A percentile compares a stretch with the other conserved stretches of the same genome.
These are phyloP conservation scores for Eubasilissa splendida DNA, from an alignment of 2,888 invertebrate genomes.

Conservation along the genomic window DNA sequence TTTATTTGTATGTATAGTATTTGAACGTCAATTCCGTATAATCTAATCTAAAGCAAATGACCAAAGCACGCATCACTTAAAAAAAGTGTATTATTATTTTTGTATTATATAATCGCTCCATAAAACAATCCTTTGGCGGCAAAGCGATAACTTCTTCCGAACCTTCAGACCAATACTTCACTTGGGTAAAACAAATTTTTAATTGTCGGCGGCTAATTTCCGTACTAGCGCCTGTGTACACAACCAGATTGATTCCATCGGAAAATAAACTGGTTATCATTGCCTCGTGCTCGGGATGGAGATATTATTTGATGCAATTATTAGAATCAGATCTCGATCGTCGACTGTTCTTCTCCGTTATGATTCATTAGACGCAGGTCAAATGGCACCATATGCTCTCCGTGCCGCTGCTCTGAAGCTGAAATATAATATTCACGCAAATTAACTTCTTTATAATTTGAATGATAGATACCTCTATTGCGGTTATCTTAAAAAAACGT, in stretches of 20 bases:
- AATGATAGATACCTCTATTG: slow-evolving; percentile 24
- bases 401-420: slow-evolving; percentile 15
- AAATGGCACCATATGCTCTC: slow-evolving; percentile 40
- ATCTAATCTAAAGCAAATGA: background rate
- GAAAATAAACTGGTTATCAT: background rate
- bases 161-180: background rate
- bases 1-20: background rate
- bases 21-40: background rate
- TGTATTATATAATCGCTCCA: too few species aligned
- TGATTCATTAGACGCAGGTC: slow-evolving; percentile 8
- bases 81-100: too few species aligned
- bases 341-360: slow-evolving; percentile 23
- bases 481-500: slow-evolving; percentile 34
- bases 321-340: slow-evolving; percentile 7
- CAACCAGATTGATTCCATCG: too few species aligned
- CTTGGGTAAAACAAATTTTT: slow-evolving; percentile 28
- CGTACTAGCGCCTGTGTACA: background rate
- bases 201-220: slow-evolving; percentile 25
- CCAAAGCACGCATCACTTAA: too few species aligned
- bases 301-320: background rate
- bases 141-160: slow-evolving; percentile 1
- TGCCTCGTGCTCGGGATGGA: background rate
- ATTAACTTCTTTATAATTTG: slow-evolving; percentile 31
- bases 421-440: slow-evolving; percentile 35
- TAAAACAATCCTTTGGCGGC: slow-evolving; percentile 9